Percentiles rank a stretch among this genome's conserved stretches.
Conservation (phyloP, 2,888 invertebrate genomes). For the Oxytorus armatus region DNA sequence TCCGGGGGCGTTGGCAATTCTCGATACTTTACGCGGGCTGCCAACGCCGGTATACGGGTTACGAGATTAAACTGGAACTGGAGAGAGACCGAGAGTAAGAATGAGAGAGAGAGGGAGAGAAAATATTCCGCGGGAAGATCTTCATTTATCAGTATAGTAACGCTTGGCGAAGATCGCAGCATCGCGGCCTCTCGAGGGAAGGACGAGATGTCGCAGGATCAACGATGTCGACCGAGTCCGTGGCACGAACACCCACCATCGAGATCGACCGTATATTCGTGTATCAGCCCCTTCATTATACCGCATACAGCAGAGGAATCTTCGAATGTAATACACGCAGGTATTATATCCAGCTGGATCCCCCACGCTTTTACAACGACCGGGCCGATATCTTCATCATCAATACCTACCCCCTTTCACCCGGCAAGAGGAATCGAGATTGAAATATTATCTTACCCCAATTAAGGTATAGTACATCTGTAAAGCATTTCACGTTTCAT, state of each 20-base stretch:
- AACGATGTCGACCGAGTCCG: conserved; percentile 69
- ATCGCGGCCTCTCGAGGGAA: conserved; percentile 66
- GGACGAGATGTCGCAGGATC: conserved; percentile 60
- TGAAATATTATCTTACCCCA: conserved; percentile 67
- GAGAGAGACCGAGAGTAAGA: too few relatives aligned
- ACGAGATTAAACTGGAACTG: conserved; percentile 66
- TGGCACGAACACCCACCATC: conserved; percentile 78
- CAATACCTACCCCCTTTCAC: conserved; percentile 57
- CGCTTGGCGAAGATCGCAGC: conserved; percentile 56
- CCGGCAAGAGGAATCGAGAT: conserved; percentile 69
- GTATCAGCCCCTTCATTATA: conserved; percentile 36
- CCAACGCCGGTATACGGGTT: conserved; percentile 55
- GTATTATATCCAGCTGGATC: conserved; percentile 77
- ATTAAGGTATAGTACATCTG: not conserved
- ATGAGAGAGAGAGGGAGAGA: conserved; percentile 29
- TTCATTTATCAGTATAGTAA: conserved; percentile 63
- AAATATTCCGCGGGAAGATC: conserved; percentile 63
- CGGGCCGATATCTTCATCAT: conserved; percentile 82
- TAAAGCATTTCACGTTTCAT: not conserved
- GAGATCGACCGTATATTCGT: conserved; percentile 61
- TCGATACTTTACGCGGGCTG: conserved; percentile 64
- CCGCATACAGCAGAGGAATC: conserved; percentile 35
- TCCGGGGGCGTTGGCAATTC: conserved; percentile 56
- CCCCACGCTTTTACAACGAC: conserved; percentile 78
- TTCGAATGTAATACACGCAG: conserved; percentile 53